Conservation (phyloP, 2,888 invertebrate species). For the Ceriagrion tenellum region DNA sequence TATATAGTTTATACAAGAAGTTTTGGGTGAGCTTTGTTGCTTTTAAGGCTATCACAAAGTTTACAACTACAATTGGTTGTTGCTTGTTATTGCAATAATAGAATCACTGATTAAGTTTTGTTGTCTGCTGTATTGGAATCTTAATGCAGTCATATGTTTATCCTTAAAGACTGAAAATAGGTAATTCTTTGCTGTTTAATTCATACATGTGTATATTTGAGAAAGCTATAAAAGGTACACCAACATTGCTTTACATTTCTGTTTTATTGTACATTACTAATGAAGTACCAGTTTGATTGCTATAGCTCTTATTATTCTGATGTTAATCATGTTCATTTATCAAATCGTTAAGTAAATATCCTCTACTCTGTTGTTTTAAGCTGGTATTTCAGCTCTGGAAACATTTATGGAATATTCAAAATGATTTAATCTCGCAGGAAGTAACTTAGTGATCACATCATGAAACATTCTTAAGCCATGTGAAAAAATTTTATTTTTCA, state of each 20-base stretch:
- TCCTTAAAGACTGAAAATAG: slow-evolving; percentile 58
- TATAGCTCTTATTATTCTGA: slow-evolving; percentile 31
- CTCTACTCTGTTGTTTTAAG: background rate
- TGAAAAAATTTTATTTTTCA: background rate
- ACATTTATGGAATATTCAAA: background rate
- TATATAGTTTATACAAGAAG: slow-evolving; percentile 63
- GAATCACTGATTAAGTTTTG: slow-evolving; percentile 60
- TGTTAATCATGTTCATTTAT: slow-evolving; percentile 16
- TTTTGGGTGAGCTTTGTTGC: slow-evolving; percentile 62
- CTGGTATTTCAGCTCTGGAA: background rate
- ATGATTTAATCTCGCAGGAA: background rate
- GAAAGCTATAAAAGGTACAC: slow-evolving; percentile 9
- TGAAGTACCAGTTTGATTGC: slow-evolving; percentile 28
- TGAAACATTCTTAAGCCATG: background rate
- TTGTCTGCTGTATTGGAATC: slow-evolving; percentile 40
- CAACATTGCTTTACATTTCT: background rate
- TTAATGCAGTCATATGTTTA: slow-evolving; percentile 56
- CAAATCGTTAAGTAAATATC: background rate
- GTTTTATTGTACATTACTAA: slow-evolving; percentile 24
- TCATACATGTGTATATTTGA: slow-evolving; percentile 32
- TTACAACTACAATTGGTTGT: slow-evolving; percentile 51
- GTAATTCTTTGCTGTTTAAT: slow-evolving; percentile 57
- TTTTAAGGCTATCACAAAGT: slow-evolving; percentile 56
- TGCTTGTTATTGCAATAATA: slow-evolving; percentile 55
- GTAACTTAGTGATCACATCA: slow-evolving; percentile 20